These are phyloP conservation scores for Sipha maydis DNA, from an alignment of 2,888 invertebrate species.

Conservation along the genomic window DNA sequence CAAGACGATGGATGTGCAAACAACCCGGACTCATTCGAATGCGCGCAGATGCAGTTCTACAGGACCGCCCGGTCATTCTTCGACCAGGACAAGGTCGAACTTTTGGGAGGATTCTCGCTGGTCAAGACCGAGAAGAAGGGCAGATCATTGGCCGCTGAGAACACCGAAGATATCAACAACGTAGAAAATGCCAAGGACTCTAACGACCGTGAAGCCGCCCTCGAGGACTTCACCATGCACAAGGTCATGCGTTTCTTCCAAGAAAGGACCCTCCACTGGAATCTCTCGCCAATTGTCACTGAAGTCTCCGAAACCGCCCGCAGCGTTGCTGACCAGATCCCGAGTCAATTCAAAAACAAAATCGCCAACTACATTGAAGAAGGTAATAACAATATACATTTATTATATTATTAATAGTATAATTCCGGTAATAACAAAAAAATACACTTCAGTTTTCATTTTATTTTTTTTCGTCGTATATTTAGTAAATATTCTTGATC, in stretches of 20 bases:
- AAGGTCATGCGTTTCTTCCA: constrained; percentile 71
- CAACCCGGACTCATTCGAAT: constrained; percentile 74
- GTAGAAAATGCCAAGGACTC: constrained; percentile 68
- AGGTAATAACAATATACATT: constrained; percentile 67
- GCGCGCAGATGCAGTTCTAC: constrained; percentile 72
- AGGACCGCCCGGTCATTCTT: constrained; percentile 73
- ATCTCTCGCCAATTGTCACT: constrained; percentile 68
- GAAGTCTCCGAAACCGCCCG: constrained; percentile 68
- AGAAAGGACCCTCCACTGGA: constrained; percentile 71
- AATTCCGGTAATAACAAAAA: background rate
- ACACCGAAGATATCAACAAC: constrained; percentile 68
- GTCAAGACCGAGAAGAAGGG: constrained; percentile 66
- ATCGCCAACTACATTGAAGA: constrained; percentile 72
- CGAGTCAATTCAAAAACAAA: constrained; percentile 71
- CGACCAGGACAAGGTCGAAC: constrained; percentile 71
- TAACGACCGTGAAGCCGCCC: constrained; percentile 71
- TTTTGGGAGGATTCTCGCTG: constrained; percentile 72
- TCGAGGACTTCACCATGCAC: constrained; percentile 72
- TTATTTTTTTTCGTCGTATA: background rate
- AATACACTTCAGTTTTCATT: background rate
- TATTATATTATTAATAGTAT: background rate
- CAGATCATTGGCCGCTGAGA: constrained; percentile 66
- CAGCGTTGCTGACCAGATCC: constrained; percentile 71
- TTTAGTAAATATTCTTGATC: too few relatives aligned
- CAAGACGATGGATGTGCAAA: constrained; percentile 71